Percentiles rank a stretch among this genome's conserved stretches.
These are phyloP conservation scores for Sorex fumeus DNA, from an alignment of 2,113 vertebrate species.

Conservation along the genomic window DNA sequence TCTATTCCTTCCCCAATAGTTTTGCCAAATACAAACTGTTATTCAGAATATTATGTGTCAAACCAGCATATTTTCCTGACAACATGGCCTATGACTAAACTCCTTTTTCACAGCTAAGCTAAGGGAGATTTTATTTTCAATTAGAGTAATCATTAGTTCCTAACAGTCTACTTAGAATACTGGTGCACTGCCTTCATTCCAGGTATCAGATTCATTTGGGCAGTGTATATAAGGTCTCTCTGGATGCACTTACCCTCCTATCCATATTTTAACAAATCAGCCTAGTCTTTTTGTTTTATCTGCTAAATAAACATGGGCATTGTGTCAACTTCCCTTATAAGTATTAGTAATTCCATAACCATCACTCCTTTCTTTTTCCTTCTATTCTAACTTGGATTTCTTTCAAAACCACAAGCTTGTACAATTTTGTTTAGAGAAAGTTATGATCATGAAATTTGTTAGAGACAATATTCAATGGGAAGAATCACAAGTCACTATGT, in stretches of 20 bases:
- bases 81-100: background rate
- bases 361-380: background rate
- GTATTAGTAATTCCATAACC: accelerated
- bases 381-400: background rate
- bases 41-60: background rate
- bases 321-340: background rate
- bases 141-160: background rate
- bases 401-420: background rate
- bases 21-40: too few species aligned
- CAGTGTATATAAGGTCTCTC: background rate
- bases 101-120: background rate
- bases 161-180: background rate
- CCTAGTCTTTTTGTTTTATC: background rate
- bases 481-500: background rate
- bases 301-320: background rate
- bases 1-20: too few species aligned
- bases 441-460: background rate
- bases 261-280: background rate
- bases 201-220: background rate
- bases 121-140: background rate
- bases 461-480: background rate
- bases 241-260: background rate
- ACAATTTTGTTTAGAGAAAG: background rate
- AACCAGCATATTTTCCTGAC: background rate
- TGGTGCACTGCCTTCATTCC: accelerated